phyloP scores from a whole-genome alignment of 2,797 vertebrate genomes.

The Darevskia mixta region DNA sequence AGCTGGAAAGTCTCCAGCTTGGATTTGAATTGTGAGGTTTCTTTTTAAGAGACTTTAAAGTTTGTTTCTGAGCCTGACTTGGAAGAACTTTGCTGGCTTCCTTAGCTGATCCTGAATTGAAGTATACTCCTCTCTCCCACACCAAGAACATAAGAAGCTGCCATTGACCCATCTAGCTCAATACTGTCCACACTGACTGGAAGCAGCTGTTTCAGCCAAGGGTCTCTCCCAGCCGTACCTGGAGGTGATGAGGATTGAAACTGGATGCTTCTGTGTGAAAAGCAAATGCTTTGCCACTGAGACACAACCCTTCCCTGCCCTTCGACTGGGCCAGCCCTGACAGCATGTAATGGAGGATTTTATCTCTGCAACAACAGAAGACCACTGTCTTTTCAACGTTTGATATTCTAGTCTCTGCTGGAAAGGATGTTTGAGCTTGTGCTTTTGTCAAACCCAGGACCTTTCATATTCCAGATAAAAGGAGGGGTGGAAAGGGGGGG shows the following conservation, averaged over 20 bases:
- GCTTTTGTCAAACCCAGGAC: slow-evolving; percentile 4
- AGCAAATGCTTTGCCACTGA: background rate
- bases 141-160: too few relatives aligned
- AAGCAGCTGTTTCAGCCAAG: too few relatives aligned
- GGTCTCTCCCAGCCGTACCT: too few relatives aligned
- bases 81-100: background rate
- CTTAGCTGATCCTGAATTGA: background rate
- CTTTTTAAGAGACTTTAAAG: background rate
- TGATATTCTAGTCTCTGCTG: background rate
- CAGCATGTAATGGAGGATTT: background rate
- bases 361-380: background rate
- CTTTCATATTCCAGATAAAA: slow-evolving; percentile 27
- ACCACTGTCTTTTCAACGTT: background rate
- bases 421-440: background rate
- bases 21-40: background rate
- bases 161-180: too few relatives aligned
- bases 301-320: background rate
- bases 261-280: too few relatives aligned
- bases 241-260: too few relatives aligned
- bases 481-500: background rate
- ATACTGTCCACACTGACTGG: too few relatives aligned
- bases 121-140: too few relatives aligned
- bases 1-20: background rate
- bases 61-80: background rate
- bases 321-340: background rate